Base-by-base conservation (phyloP, 2,113 vertebrate genomes). In the Triplophysa rosa region DNA sequence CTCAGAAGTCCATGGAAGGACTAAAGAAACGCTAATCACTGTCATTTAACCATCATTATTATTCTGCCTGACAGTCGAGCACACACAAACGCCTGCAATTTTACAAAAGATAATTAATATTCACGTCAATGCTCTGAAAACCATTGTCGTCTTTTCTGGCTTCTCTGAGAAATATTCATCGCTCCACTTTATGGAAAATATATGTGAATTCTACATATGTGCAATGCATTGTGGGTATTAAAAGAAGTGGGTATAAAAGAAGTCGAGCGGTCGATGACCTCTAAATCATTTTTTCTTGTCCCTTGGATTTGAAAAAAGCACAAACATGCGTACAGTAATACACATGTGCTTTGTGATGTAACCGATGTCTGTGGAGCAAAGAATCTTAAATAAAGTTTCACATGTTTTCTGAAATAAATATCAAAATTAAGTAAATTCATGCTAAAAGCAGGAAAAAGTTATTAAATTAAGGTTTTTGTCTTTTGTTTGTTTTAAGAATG, bases 21-120 rank as follows among this genome's bases (percentile, higher is more conserved):
- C 26, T 24, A 59, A 72, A 59, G 70, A 13, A 72, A 42, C 2
- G 9, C 17, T 49, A 75, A 63, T 77, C 19, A 77, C 19, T 52
- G 42, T 16, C 59, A 77, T 77, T 76, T 49, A 47, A 42, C 61
- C 24, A 1, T 64, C 24, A 37, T 65, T 65, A 54, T 76, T 54
- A 54, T 33, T 64, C 61, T 65, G 42, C 42, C 26, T 16, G 29
- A 29, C 45, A 64, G 24, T 74, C 37, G 42, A 14, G 70, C 37
- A 17, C 62, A 74, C 14, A 19, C 37, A 63, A n/a, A 23, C 23
- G 58, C 1, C 11, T 76, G 59, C 1, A 13, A 65, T 54, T 77
- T 61, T 65, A n/a, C 24, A 52, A 54, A 65, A 16, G 40, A 29
- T 49, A n/a, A 76, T n/a, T 76, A 61, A 37, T 45, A 37, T 65